phyloP scores from a whole-genome alignment of 2,113 vertebrate genomes.

The Forbesichthys agassizii region DNA sequence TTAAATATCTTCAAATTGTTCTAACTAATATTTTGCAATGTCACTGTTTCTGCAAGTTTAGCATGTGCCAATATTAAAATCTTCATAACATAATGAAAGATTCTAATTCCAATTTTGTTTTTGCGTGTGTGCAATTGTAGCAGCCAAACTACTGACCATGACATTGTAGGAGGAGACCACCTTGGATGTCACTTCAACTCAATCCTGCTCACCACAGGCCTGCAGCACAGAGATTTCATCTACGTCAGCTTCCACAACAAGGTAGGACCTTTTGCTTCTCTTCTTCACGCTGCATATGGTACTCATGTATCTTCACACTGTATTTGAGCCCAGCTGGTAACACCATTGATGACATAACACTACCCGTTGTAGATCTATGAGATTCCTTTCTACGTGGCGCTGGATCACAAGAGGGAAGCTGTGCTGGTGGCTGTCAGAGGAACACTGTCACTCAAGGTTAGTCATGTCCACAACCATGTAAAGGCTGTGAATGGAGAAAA shows the following conservation, averaged over 20 bases:
- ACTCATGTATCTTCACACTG: not conserved
- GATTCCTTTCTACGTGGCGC: slow-evolving; percentile 92
- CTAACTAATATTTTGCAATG: no score
- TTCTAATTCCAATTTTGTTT: not conserved
- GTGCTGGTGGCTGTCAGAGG: slow-evolving; percentile 93
- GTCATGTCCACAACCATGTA: not conserved
- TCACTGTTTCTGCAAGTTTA: no score
- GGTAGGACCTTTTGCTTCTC: slow-evolving; percentile 64
- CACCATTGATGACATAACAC: not conserved
- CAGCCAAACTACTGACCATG: slow-evolving; percentile 74
- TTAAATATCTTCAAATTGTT: no score
- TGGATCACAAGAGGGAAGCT: slow-evolving; percentile 93
- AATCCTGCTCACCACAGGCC: slow-evolving; percentile 87
- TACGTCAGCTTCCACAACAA: slow-evolving; percentile 95
- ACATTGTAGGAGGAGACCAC: slow-evolving; percentile 83
- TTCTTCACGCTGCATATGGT: not conserved
- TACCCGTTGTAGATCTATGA: slow-evolving; percentile 86
- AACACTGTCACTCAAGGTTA: slow-evolving; percentile 92
- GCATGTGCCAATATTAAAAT: not conserved
- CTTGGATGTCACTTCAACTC: slow-evolving; percentile 88
- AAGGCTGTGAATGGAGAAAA: no score
- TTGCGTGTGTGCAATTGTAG: slow-evolving; percentile 77
- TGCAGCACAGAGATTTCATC: slow-evolving; percentile 96
- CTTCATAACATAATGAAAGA: not conserved
- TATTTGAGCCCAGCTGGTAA: not conserved